Evolutionary conservation across 2,888 invertebrate species (phyloP).

Genomic region (Eristalis pertinax): DNA sequence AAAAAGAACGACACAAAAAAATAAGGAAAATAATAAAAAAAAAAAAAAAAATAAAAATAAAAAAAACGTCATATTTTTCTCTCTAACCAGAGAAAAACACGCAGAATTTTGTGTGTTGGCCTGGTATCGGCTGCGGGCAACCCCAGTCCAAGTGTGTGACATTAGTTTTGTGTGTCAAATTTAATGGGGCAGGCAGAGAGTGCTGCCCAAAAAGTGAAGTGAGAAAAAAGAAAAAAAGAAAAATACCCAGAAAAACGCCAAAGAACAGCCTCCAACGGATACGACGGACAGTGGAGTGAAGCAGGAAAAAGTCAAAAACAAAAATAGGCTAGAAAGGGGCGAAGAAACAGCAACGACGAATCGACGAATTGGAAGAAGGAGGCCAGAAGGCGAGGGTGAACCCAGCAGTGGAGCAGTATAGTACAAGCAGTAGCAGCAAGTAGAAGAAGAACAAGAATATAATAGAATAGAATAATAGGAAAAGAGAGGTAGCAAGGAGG

Average conservation of each 20-base stretch:
- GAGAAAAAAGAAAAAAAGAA: constrained; percentile 18
- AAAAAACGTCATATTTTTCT: constrained; percentile 56
- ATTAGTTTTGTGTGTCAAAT: constrained; percentile 72
- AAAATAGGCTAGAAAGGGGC: constrained; percentile 60
- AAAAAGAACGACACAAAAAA: constrained; percentile 21
- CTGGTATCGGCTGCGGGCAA: constrained; percentile 61
- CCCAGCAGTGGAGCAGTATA: constrained; percentile 11
- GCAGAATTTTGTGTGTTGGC: constrained; percentile 66
- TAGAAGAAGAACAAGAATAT: constrained; percentile 12
- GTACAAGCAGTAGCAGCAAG: background rate
- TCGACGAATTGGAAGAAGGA: constrained; percentile 5
- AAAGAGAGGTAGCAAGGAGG: constrained; percentile 60
- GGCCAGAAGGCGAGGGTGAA: constrained; percentile 25
- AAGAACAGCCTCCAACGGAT: constrained; percentile 46
- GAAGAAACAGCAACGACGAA: background rate
- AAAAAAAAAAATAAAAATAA: constrained; percentile 28
- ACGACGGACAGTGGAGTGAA: constrained; percentile 45
- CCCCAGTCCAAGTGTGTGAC: constrained; percentile 65
- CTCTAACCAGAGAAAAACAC: constrained; percentile 66
- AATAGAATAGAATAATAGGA: constrained; percentile 18
- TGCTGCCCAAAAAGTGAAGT: constrained; percentile 15
- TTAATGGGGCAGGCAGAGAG: constrained; percentile 28
- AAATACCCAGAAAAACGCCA: constrained; percentile 32
- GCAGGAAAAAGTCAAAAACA: constrained; percentile 65
- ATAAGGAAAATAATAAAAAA: too few species aligned